Conservation (phyloP, 2,797 vertebrate genomes). For the Tokudaia tokunoshimensis region DNA sequence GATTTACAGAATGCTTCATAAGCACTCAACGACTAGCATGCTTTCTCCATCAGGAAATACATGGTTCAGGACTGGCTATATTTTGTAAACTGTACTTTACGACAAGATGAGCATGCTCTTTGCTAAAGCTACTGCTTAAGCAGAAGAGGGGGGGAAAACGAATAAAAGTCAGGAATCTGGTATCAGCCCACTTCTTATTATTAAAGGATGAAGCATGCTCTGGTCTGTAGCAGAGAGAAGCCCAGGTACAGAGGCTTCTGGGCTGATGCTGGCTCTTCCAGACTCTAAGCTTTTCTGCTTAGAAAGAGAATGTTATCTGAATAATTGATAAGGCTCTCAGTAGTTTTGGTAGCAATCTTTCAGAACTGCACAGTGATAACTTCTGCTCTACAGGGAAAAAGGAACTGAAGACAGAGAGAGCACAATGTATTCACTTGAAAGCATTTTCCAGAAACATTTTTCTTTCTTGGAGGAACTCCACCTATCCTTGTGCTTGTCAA, state of each 20-base stretch:
- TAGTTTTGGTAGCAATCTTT: fast-evolving
- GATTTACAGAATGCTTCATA: not conserved
- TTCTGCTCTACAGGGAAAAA: not conserved
- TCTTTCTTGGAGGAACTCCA: not conserved
- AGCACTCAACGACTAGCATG: not conserved
- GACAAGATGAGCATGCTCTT: not conserved
- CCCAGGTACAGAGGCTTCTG: not conserved
- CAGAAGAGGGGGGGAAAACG: no score
- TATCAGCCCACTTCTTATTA: not conserved
- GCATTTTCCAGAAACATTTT: not conserved
- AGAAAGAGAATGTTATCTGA: not conserved
- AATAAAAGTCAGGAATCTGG: not conserved
- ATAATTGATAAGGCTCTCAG: not conserved
- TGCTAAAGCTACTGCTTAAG: not conserved
- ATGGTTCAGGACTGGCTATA: not conserved
- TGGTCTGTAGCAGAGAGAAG: not conserved
- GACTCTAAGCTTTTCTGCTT: not conserved
- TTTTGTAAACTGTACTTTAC: not conserved
- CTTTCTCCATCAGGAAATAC: not conserved
- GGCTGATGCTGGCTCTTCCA: not conserved
- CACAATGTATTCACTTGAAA: not conserved
- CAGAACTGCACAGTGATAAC: not conserved
- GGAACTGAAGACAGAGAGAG: not conserved
- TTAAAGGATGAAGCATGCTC: not conserved
- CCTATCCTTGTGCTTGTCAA: no score